Base-by-base conservation (phyloP, 2,113 vertebrate species). In the Panthera leo region DNA sequence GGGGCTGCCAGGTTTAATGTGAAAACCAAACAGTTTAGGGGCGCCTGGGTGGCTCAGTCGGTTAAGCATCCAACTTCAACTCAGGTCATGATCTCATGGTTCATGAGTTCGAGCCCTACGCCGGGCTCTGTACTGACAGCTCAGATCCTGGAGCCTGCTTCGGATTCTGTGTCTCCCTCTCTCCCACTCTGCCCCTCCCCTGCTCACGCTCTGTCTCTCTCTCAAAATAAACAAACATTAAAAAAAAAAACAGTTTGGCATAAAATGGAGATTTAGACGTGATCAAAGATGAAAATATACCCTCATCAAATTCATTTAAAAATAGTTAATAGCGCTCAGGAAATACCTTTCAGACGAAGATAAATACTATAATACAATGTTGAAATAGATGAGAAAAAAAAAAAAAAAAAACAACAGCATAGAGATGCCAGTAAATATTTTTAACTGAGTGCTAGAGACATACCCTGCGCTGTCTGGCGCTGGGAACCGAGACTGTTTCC, bases 251-350 rank as follows among this genome's bases (percentile, higher is more conserved):
- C 36, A 9, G 29, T 95, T 65, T 94, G 70, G 51, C 42, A 94
- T 68, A 51, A 71, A 87, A 90, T 7, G 84, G 42, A 89, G 58
- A 89, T 85, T 48, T 87, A 87, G 51, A 61, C 39, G 15, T 87
- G 48, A 94, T 91, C 19, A 90, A 85, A 96, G 71, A 95, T 92
- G 39, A 92, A 97, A 97, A 65, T 73, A 63, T 61, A 15, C 76
- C 53, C 91, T 80, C 65, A 9, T 89, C 75, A 97, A 89, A 95
- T 75, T 65, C 34, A 70, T 85, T 92, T 95, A 70, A 85, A 86
- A 95, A 90, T 80, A 89, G 65, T 96, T 96, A 97, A 82, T 16
- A 88, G n/a, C 29, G 83, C 67, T 92, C n/a, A 85, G 90, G 79
- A 96, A 95, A 68, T 51, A 51, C 5, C 25, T 94, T 93, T 84